These are phyloP conservation scores for Bergia sp. DNA, from an alignment of 92 coral and sea anemone genomes.

Conservation along the genomic window DNA sequence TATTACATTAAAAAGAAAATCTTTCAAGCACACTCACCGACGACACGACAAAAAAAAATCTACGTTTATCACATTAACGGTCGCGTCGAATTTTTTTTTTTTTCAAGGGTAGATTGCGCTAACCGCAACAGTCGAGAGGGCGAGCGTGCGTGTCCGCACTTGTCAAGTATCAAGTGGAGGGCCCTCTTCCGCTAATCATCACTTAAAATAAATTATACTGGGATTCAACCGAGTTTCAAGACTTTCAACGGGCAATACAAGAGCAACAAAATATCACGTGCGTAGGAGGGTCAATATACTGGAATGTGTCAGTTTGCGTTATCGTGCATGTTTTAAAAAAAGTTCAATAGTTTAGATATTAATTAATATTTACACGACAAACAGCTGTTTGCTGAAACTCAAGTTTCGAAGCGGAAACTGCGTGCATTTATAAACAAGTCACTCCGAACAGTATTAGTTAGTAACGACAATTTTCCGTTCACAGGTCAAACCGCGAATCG, in stretches of 20 bases:
- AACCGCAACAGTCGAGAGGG: background rate
- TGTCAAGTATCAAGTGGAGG: background rate
- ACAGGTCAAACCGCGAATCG: background rate
- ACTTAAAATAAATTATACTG: background rate
- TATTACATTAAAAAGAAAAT: no score
- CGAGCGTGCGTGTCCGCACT: background rate
- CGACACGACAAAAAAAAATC: background rate
- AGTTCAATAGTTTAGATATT: background rate
- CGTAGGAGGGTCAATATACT: background rate
- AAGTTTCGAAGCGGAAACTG: background rate
- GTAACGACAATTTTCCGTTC: background rate
- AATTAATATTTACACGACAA: background rate
- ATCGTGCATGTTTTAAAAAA: conserved; percentile 10
- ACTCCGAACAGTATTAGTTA: background rate
- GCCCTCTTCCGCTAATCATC: background rate
- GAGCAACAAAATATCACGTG: conserved; percentile 29
- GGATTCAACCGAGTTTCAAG: background rate
- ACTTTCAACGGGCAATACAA: background rate
- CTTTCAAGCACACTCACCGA: background rate
- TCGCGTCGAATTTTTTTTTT: background rate
- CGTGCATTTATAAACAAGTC: background rate
- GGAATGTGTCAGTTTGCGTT: background rate
- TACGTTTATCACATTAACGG: background rate
- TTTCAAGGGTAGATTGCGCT: background rate
- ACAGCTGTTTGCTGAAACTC: background rate